A percentile compares a stretch with the other conserved stretches of the same genome.
Evolutionary conservation across 2,113 vertebrate species (phyloP).

Genomic region (Gobiocypris rarus): DNA sequence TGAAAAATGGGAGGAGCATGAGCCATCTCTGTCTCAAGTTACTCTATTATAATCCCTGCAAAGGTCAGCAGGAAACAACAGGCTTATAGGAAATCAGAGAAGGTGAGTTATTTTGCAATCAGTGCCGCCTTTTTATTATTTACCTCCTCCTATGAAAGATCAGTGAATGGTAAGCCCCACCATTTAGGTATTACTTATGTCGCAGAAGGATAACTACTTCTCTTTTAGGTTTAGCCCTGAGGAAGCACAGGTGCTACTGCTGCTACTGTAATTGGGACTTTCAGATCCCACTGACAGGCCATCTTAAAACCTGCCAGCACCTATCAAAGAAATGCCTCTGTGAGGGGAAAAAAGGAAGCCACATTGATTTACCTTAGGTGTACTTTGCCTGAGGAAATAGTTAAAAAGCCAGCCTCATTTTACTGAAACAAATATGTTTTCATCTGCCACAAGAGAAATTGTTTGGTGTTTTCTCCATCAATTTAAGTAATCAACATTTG

Average conservation of each 20-base stretch:
- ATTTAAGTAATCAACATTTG: not conserved
- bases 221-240: not conserved
- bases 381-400: not conserved
- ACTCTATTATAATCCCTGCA: slow-evolving; percentile 69
- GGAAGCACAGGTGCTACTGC: not conserved
- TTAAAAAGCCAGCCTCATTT: not conserved
- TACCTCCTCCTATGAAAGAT: not conserved
- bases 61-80: slow-evolving; percentile 76
- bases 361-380: not conserved
- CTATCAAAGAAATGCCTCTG: not conserved
- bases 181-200: not conserved
- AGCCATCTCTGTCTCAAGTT: slow-evolving; percentile 62
- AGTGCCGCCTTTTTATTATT: slow-evolving; percentile 50
- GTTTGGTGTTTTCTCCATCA: not conserved
- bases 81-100: slow-evolving; percentile 71
- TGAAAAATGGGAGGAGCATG: slow-evolving; percentile 30
- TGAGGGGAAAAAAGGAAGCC: not conserved
- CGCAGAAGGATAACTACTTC: not conserved
- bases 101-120: slow-evolving; percentile 52
- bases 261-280: not conserved
- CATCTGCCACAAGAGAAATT: not conserved
- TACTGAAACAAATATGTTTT: not conserved
- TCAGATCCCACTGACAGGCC: not conserved
- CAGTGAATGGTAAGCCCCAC: not conserved
- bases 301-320: not conserved